These are phyloP conservation scores for Orthosia cruda DNA, from an alignment of 2,888 invertebrate genomes.

Conservation along the genomic window DNA sequence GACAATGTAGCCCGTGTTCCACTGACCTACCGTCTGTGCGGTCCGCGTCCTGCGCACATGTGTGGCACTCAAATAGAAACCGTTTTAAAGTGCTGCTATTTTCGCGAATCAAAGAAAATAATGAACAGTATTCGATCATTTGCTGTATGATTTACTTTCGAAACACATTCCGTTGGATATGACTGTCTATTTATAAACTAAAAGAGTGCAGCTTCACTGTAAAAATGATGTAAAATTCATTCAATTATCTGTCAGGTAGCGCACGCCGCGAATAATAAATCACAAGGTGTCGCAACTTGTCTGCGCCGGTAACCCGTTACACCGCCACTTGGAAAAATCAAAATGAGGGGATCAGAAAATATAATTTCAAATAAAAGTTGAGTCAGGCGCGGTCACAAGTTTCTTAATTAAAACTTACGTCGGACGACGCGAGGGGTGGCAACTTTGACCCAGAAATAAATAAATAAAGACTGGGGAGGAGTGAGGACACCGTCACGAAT, in stretches of 20 bases:
- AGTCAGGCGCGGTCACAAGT: slow-evolving; percentile 90
- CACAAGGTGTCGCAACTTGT: slow-evolving; percentile 87
- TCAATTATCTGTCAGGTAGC: slow-evolving; percentile 80
- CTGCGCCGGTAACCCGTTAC: slow-evolving; percentile 86
- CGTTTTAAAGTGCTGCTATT: slow-evolving; percentile 21
- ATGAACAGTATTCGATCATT: not conserved
- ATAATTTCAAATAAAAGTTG: slow-evolving; percentile 91
- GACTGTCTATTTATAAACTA: slow-evolving; percentile 34
- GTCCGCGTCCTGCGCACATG: slow-evolving; percentile 12
- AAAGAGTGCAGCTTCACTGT: slow-evolving; percentile 53
- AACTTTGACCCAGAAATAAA: slow-evolving; percentile 91
- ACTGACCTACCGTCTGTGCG: slow-evolving; percentile 59
- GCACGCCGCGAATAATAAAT: slow-evolving; percentile 85
- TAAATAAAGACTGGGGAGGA: slow-evolving; percentile 87
- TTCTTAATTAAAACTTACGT: slow-evolving; percentile 92
- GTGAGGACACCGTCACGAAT: slow-evolving; percentile 85
- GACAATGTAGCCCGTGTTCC: slow-evolving; percentile 69
- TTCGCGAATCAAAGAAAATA: slow-evolving; percentile 4
- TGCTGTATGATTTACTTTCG: not conserved
- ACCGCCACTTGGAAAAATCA: slow-evolving; percentile 84
- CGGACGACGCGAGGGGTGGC: slow-evolving; percentile 87
- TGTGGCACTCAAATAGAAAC: slow-evolving; percentile 40
- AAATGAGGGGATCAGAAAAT: slow-evolving; percentile 89
- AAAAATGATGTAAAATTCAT: slow-evolving; percentile 77
- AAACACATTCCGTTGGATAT: slow-evolving; percentile 1